phyloP scores from a whole-genome alignment of 1,140 invertebrate species.

The Hycleus cichorii region DNA sequence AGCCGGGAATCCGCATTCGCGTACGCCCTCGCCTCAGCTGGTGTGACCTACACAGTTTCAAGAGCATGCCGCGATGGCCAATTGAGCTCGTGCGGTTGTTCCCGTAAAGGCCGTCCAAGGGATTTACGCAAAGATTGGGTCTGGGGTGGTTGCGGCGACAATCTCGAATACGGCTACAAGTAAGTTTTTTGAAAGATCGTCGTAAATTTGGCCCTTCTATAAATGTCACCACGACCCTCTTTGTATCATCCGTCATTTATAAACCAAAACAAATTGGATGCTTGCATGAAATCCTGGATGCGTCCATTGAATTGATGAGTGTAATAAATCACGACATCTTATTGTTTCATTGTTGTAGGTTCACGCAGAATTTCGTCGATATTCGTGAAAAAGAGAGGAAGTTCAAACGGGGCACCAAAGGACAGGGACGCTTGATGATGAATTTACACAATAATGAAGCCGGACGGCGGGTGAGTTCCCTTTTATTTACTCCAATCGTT shows the following conservation, averaged over 20 bases:
- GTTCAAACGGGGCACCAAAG: slow-evolving; percentile 58
- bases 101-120: slow-evolving; percentile 65
- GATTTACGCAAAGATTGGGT: slow-evolving; percentile 84
- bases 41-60: slow-evolving; percentile 78
- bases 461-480: slow-evolving; percentile 72
- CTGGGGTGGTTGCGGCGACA: slow-evolving; percentile 96
- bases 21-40: slow-evolving; percentile 81
- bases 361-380: slow-evolving; percentile 87
- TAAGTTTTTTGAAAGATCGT: slow-evolving; percentile 45
- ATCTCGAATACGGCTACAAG: slow-evolving; percentile 93
- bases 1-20: slow-evolving; percentile 88
- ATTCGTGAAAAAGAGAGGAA: slow-evolving; percentile 72
- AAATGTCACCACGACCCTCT: neutral
- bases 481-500: neutral
- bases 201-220: neutral
- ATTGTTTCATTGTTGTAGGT: slow-evolving; percentile 49
- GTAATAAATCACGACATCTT: neutral
- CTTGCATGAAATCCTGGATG: neutral
- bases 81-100: slow-evolving; percentile 82
- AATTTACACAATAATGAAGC: slow-evolving; percentile 94
- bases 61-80: slow-evolving; percentile 84
- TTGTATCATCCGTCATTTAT: slow-evolving; percentile 17
- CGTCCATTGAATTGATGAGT: neutral
- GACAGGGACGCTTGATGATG: slow-evolving; percentile 79
- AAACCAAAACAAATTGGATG: neutral